Percentiles rank a stretch among this genome's conserved stretches.
These are phyloP conservation scores for Motacilla tschutschensis DNA, from an alignment of 2,113 vertebrate species.

Conservation along the genomic window DNA sequence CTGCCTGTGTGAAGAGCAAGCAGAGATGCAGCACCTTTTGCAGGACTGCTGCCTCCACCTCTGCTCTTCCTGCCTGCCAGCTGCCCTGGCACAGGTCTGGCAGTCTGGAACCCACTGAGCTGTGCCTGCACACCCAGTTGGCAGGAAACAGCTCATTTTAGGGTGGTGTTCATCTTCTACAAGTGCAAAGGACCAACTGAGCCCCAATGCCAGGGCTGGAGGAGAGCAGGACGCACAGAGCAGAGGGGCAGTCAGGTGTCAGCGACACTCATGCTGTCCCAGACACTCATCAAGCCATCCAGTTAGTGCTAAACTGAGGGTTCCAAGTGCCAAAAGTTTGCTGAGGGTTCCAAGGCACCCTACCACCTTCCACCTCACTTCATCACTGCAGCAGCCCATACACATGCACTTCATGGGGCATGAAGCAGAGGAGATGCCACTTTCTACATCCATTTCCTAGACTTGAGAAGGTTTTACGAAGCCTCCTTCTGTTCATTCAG, in stretches of 20 bases:
- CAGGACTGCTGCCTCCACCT: rapidly evolving
- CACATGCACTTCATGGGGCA: rapidly evolving
- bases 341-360: neutral
- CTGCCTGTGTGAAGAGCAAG: neutral
- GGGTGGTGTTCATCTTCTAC: neutral
- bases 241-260: neutral
- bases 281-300: neutral
- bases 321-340: neutral
- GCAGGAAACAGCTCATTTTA: neutral
- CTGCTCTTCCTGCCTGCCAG: neutral
- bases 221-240: neutral
- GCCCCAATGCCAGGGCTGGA: rapidly evolving
- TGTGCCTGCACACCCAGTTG: neutral
- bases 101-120: rapidly evolving
- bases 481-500: neutral
- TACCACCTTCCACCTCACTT: neutral
- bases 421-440: neutral
- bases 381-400: neutral
- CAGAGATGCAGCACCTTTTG: neutral
- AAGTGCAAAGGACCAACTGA: neutral
- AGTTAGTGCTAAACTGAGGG: neutral
- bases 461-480: neutral
- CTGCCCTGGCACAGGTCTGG: neutral
- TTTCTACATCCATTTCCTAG: neutral
- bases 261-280: neutral